phyloP scores from a whole-genome alignment of 1,140 invertebrate species.

The Drosophila ironensis region DNA sequence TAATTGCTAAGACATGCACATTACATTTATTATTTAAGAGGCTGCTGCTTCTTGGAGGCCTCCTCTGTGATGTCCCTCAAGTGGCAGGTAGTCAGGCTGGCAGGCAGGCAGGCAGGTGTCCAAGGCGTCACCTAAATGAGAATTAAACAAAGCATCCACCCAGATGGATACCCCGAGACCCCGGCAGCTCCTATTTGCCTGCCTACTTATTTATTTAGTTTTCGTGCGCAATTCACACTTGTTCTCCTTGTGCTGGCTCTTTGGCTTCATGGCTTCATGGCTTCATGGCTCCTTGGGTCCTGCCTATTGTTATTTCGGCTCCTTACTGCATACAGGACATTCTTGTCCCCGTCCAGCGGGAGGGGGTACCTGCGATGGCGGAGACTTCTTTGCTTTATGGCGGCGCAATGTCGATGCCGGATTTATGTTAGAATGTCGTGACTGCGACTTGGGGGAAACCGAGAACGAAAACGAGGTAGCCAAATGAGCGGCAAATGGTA shows the following conservation, averaged over 20 bases:
- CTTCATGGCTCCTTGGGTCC: slow-evolving; percentile 16
- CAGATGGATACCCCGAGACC: not conserved
- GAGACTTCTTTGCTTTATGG: slow-evolving; percentile 27
- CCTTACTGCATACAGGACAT: slow-evolving; percentile 18
- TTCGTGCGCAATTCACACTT: slow-evolving; percentile 49
- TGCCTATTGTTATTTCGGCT: slow-evolving; percentile 25
- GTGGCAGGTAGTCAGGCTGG: slow-evolving; percentile 7
- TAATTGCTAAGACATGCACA: slow-evolving; percentile 55
- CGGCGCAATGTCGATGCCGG: slow-evolving; percentile 44
- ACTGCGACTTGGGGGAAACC: slow-evolving; percentile 29
- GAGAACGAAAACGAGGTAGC: slow-evolving; percentile 16
- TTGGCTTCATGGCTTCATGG: slow-evolving; percentile 20
- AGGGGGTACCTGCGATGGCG: slow-evolving; percentile 3
- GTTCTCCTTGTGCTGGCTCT: slow-evolving; percentile 14
- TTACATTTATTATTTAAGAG: slow-evolving; percentile 59
- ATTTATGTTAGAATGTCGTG: slow-evolving; percentile 70
- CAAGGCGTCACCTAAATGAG: slow-evolving; percentile 60
- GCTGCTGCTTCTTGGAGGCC: slow-evolving; percentile 19
- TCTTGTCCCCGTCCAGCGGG: not conserved
- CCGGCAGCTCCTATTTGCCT: slow-evolving; percentile 11
- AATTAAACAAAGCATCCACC: slow-evolving; percentile 70
- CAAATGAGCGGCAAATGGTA: slow-evolving; percentile 34
- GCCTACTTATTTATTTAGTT: slow-evolving; percentile 56
- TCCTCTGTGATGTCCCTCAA: slow-evolving; percentile 30
- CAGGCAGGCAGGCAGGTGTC: not conserved